phyloP scores from a whole-genome alignment of 64 coral and sea anemone species.

The Montipora foliosa region DNA sequence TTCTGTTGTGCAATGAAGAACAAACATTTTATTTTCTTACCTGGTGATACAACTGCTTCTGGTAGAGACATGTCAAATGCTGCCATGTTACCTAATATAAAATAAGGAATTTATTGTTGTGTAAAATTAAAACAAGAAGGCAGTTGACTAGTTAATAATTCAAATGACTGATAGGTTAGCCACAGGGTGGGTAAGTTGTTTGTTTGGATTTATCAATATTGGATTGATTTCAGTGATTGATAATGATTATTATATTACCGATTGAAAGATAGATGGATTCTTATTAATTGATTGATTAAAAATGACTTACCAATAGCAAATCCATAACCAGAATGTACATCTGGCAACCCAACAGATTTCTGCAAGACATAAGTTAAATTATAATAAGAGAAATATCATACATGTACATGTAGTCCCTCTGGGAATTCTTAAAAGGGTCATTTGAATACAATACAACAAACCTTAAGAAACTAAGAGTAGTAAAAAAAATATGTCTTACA shows the following conservation, averaged over 20 bases:
- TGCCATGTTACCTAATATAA: slow-evolving; percentile 72
- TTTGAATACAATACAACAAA: not conserved
- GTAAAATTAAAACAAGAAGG: too few species aligned
- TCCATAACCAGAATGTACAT: slow-evolving; percentile 97
- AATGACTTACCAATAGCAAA: slow-evolving; percentile 91
- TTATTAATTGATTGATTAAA: not conserved
- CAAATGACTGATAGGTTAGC: too few species aligned
- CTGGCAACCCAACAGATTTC: slow-evolving; percentile 93
- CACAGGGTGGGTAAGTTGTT: too few species aligned
- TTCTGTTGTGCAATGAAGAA: too few species aligned
- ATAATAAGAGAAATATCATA: too few species aligned
- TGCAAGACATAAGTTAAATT: not conserved
- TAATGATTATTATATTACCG: not conserved
- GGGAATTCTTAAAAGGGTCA: not conserved
- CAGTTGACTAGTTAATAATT: too few species aligned
- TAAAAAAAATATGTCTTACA: slow-evolving; percentile 53
- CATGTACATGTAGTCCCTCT: too few species aligned
- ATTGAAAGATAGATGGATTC: not conserved
- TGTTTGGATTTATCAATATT: too few species aligned
- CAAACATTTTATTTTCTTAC: not conserved
- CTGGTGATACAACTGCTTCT: slow-evolving; percentile 80
- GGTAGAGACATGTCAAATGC: slow-evolving; percentile 83
- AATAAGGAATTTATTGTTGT: not conserved
- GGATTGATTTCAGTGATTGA: too few species aligned
- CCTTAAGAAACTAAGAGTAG: not conserved